Conservation (phyloP, 2,888 invertebrate species). For the Leistus spinibarbis region DNA sequence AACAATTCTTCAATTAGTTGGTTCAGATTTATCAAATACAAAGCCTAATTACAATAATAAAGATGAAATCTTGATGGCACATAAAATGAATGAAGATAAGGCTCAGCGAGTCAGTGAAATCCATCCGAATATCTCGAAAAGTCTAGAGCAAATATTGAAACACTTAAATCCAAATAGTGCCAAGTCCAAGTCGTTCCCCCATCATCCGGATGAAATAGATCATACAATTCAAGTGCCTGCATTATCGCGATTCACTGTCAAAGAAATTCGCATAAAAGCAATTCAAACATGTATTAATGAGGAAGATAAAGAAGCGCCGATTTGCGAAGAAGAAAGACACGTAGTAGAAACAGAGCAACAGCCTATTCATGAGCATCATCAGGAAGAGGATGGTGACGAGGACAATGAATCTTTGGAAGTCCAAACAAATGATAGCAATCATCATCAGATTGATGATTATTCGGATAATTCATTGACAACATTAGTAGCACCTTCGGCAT, state of each 20-base stretch:
- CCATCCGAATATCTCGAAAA: neutral
- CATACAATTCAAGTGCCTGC: neutral
- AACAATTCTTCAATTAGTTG: conserved; percentile 62
- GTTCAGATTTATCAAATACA: conserved; percentile 43
- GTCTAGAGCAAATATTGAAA: neutral
- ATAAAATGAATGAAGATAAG: neutral
- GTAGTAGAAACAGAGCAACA: neutral
- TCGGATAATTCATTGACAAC: neutral
- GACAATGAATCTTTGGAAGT: neutral
- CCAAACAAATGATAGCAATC: neutral
- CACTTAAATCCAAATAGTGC: neutral
- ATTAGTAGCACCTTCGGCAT: neutral
- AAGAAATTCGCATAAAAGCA: conserved; percentile 27
- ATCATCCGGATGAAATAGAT: neutral
- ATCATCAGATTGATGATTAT: neutral
- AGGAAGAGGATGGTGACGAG: neutral
- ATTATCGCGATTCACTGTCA: conserved; percentile 7
- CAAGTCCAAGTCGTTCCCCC: neutral
- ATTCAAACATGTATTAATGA: neutral
- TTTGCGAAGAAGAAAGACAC: neutral
- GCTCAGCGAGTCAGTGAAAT: neutral
- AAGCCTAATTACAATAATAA: no score
- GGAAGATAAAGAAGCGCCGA: neutral
- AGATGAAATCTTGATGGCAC: no score
- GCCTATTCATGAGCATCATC: no score